Conservation (phyloP, 2,113 vertebrate genomes). For the Amphilophus citrinellus region DNA sequence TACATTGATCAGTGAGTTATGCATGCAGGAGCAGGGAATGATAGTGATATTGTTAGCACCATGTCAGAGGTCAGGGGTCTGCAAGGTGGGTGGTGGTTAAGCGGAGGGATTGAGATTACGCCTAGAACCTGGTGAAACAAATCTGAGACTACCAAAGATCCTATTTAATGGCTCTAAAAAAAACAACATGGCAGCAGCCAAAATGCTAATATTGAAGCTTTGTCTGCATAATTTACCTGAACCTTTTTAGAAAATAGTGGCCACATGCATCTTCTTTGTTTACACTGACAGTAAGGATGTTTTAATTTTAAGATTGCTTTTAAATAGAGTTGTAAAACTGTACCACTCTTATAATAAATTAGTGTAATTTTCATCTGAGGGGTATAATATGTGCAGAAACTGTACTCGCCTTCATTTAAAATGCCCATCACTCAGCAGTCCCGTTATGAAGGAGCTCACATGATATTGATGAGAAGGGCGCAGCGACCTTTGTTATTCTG, state of each 20-base stretch:
- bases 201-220: not conserved
- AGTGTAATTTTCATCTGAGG: not conserved
- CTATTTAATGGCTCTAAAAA: not conserved
- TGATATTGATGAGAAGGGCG: conserved; percentile 65
- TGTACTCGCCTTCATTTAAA: conserved; percentile 25
- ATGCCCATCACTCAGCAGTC: conserved; percentile 50
- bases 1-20: conserved; percentile 1
- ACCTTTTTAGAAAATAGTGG: too few relatives aligned
- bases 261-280: not conserved
- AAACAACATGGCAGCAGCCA: not conserved
- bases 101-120: conserved; percentile 14
- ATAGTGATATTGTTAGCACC: not conserved
- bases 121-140: conserved; percentile 4
- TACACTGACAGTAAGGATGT: not conserved
- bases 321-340: not conserved
- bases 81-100: conserved; percentile 29
- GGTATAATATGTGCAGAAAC: conserved; percentile 21
- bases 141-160: not conserved
- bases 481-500: conserved; percentile 67
- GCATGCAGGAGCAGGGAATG: not conserved
- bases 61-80: conserved; percentile 45
- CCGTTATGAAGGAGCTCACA: conserved; percentile 51
- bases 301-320: not conserved
- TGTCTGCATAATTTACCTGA: too few relatives aligned
- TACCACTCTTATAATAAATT: not conserved